A percentile compares a stretch with the other conserved stretches of the same genome.
These are phyloP conservation scores for Phrynosoma platyrhinos DNA, from an alignment of 2,113 vertebrate species.

Conservation along the genomic window DNA sequence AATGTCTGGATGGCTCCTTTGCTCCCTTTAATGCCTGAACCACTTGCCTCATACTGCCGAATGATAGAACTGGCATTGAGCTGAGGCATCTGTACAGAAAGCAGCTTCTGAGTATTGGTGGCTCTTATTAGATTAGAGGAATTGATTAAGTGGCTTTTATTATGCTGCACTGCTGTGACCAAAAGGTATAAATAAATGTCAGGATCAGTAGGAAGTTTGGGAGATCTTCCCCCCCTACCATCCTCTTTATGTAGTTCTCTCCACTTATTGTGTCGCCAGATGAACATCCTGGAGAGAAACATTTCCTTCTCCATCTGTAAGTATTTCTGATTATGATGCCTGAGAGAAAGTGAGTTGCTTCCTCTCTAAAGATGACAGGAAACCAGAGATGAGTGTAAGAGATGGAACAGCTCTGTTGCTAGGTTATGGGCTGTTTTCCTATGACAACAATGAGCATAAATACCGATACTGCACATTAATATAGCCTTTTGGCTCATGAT, in stretches of 20 bases:
- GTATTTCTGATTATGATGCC: background rate
- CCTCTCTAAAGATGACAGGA: conserved; percentile 16
- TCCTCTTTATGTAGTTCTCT: background rate
- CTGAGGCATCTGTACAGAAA: too few relatives aligned
- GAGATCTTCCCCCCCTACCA: too few relatives aligned
- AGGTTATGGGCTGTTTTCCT: conserved; percentile 23
- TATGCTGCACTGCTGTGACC: background rate
- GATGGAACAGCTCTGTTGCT: conserved; percentile 22
- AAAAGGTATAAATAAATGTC: background rate
- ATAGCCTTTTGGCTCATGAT: background rate
- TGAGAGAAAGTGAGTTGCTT: background rate
- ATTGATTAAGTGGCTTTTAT: background rate
- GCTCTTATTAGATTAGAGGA: background rate
- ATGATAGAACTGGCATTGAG: too few relatives aligned
- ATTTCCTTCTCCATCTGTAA: background rate
- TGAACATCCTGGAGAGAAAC: background rate
- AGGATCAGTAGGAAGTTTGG: background rate
- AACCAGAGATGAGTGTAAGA: conserved; percentile 14
- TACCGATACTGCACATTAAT: conserved; percentile 13
- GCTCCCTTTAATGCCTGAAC: too few relatives aligned
- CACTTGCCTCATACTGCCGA: too few relatives aligned
- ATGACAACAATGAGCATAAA: conserved; percentile 17
- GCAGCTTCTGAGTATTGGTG: too few relatives aligned
- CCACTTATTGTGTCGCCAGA: background rate
- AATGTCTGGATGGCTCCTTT: too few relatives aligned